Conservation (phyloP, 2,113 vertebrate genomes). For the Mustela nigripes region DNA sequence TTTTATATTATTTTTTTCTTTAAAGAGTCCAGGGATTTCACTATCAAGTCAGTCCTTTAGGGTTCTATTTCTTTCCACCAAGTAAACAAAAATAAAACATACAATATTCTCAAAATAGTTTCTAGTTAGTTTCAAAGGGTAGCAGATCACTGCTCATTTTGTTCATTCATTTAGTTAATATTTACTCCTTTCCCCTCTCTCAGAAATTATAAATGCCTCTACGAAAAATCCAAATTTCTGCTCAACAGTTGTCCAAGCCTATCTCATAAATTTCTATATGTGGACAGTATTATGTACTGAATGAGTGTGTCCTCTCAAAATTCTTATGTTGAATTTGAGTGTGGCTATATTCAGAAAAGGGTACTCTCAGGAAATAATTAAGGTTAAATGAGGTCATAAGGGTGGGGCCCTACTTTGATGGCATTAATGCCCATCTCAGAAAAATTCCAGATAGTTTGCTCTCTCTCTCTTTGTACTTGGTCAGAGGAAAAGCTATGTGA, state of each 20-base stretch:
- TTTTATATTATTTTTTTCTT: constrained; percentile 56
- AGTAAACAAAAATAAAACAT: constrained; percentile 17
- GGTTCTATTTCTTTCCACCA: background rate
- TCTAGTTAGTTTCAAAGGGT: constrained; percentile 11
- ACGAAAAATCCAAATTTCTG: background rate
- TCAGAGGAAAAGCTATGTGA: background rate
- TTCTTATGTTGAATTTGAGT: background rate
- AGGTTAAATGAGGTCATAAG: background rate
- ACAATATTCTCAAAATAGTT: background rate
- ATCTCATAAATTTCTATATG: constrained; percentile 20
- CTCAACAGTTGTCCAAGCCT: background rate
- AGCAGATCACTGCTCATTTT: constrained; percentile 19
- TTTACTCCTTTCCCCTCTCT: constrained; percentile 11
- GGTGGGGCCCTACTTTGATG: background rate
- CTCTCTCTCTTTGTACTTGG: background rate
- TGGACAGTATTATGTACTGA: background rate
- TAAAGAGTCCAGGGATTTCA: background rate
- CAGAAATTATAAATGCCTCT: constrained; percentile 21
- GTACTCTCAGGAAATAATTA: background rate
- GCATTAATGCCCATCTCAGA: background rate
- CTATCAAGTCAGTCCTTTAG: background rate
- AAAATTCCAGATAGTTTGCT: background rate
- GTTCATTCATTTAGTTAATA: constrained; percentile 31
- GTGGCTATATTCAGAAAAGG: background rate
- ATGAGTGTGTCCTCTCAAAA: background rate